These are phyloP conservation scores for Fabriciana adippe DNA, from an alignment of 2,888 invertebrate species.

Conservation along the genomic window DNA sequence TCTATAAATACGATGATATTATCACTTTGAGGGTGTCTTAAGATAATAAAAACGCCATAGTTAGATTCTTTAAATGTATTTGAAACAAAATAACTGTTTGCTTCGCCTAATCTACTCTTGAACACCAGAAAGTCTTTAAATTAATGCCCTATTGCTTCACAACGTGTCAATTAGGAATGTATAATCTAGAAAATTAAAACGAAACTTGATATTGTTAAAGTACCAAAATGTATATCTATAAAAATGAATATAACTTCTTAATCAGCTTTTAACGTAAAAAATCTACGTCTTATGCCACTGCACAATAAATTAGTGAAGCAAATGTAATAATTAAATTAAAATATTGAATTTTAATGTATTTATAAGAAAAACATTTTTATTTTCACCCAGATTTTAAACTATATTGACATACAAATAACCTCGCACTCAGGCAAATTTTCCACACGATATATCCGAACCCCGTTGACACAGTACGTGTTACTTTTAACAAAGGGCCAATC, in stretches of 20 bases:
- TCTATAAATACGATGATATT: constrained; percentile 45
- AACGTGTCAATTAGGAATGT: no score
- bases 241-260: no score
- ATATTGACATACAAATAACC: constrained; percentile 36
- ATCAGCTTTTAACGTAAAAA: no score
- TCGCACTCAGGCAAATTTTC: constrained; percentile 61
- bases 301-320: not conserved
- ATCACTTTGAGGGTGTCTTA: constrained; percentile 38
- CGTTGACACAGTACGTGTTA: constrained; percentile 76
- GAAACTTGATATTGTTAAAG: no score
- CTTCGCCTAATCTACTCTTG: no score
- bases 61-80: not conserved
- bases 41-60: constrained; percentile 19
- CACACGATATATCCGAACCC: constrained; percentile 56
- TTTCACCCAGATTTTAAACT: constrained; percentile 9
- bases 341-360: not conserved
- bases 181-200: no score
- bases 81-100: no score
- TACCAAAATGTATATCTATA: no score
- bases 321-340: not conserved
- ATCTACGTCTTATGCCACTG: no score
- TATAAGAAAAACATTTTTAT: not conserved
- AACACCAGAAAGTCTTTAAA: no score
- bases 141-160: no score
- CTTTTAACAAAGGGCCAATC: constrained; percentile 80